phyloP scores from a whole-genome alignment of 2,797 vertebrate species.

The Zalophus californianus region DNA sequence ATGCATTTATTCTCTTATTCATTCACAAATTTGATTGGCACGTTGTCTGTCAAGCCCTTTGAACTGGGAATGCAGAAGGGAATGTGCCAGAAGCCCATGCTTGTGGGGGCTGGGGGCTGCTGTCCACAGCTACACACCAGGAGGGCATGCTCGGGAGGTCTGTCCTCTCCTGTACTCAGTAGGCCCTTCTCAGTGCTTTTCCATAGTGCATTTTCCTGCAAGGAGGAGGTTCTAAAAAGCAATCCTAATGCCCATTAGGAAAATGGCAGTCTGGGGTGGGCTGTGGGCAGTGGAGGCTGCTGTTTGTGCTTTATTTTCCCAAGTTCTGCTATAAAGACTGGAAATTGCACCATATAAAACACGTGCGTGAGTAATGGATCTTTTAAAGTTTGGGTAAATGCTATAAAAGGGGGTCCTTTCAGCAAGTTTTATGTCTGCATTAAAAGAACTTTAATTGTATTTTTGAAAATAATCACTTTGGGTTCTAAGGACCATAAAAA shows the following conservation, averaged over 20 bases:
- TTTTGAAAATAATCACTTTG: conserved; percentile 58
- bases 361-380: neutral
- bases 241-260: rapidly evolving
- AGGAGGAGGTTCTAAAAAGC: neutral
- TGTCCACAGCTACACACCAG: neutral
- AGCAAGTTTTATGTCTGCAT: conserved; percentile 54
- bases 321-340: neutral
- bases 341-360: neutral
- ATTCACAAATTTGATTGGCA: neutral
- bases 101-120: rapidly evolving
- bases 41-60: neutral
- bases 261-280: neutral
- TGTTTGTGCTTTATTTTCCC: neutral
- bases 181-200: neutral
- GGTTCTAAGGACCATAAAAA: conserved; percentile 60
- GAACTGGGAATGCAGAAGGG: neutral
- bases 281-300: too few relatives aligned
- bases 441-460: conserved; percentile 69
- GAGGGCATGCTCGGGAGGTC: neutral
- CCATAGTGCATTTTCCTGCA: neutral
- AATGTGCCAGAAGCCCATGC: rapidly evolving
- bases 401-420: conserved; percentile 55
- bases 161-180: neutral
- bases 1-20: neutral
- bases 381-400: conserved; percentile 3